These are phyloP conservation scores for Sylvietta virens DNA, from an alignment of 2,113 vertebrate species.

Conservation along the genomic window DNA sequence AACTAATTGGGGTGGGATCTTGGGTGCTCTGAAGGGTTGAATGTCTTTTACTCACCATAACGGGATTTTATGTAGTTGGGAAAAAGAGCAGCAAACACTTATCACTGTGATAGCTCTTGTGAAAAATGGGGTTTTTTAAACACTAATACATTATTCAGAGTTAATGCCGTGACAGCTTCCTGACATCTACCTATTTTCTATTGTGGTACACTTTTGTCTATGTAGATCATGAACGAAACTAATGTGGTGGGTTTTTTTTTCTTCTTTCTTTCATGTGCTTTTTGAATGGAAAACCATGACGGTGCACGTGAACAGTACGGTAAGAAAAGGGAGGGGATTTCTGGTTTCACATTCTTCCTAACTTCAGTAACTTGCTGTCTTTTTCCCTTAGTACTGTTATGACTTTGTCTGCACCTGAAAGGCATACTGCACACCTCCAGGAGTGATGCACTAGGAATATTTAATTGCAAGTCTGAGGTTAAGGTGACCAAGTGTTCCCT, in stretches of 20 bases:
- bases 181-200: background rate
- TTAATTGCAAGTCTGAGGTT: background rate
- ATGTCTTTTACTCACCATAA: background rate
- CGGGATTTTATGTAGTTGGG: background rate
- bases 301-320: conserved; percentile 61
- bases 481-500: background rate
- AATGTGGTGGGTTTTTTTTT: background rate
- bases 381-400: background rate
- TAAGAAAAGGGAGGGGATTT: conserved; percentile 51
- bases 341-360: background rate
- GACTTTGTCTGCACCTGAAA: background rate
- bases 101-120: background rate
- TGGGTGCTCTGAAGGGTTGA: background rate
- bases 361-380: background rate
- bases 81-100: background rate
- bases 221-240: background rate
- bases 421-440: background rate
- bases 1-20: background rate
- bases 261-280: conserved; percentile 26
- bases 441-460: background rate
- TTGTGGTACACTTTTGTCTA: background rate
- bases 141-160: background rate
- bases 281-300: conserved; percentile 3
- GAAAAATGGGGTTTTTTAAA: background rate
- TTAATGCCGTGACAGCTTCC: background rate